These are phyloP conservation scores for Cotesia vestalis DNA, from an alignment of 1,140 invertebrate species.

Conservation along the genomic window DNA sequence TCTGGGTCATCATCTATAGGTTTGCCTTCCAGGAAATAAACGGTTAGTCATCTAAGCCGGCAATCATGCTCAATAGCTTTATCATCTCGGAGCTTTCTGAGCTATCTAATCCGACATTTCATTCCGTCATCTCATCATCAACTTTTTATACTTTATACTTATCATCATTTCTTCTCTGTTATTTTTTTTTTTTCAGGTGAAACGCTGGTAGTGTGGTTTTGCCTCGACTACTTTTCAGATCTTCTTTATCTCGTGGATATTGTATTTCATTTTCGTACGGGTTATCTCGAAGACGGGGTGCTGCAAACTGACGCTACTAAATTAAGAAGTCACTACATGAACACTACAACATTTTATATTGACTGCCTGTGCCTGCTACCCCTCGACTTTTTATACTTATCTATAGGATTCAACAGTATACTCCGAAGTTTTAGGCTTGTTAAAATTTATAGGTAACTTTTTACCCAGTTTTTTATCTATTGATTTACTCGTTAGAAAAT, in stretches of 20 bases:
- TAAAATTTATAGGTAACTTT: slow-evolving; percentile 88
- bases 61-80: slow-evolving; percentile 15
- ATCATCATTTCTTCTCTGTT: slow-evolving; percentile 7
- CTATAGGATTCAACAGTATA: slow-evolving; percentile 97
- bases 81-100: not conserved
- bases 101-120: not conserved
- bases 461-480: too few species aligned
- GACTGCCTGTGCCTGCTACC: slow-evolving; percentile 97
- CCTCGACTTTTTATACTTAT: slow-evolving; percentile 97
- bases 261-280: slow-evolving; percentile 95
- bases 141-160: not conserved
- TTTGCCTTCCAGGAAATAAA: slow-evolving; percentile 96
- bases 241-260: slow-evolving; percentile 96
- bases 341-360: slow-evolving; percentile 98
- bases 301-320: slow-evolving; percentile 94
- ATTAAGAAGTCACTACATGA: slow-evolving; percentile 96
- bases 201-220: slow-evolving; percentile 93
- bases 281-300: slow-evolving; percentile 95
- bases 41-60: slow-evolving; percentile 67
- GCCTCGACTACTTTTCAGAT: slow-evolving; percentile 95
- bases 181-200: slow-evolving; percentile 71
- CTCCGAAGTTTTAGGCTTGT: slow-evolving; percentile 95
- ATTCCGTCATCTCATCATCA: not conserved
- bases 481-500: not conserved
- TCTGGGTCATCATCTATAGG: slow-evolving; percentile 98